These are phyloP conservation scores for Baccha elongata DNA, from an alignment of 2,888 invertebrate species.

Conservation along the genomic window DNA sequence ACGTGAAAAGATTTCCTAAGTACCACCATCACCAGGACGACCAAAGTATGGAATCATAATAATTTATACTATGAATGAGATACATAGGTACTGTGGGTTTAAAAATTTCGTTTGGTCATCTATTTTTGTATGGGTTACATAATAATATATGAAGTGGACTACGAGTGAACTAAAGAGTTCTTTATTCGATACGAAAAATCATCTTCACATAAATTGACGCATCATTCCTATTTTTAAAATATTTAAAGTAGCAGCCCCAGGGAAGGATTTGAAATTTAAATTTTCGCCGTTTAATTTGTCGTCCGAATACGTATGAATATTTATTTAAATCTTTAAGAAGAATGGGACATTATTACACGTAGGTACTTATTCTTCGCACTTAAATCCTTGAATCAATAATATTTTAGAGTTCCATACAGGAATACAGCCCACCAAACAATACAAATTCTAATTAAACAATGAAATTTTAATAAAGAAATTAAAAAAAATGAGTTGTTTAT, in stretches of 20 bases:
- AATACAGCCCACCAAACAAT: too few species aligned
- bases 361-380: too few species aligned
- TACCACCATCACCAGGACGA: conserved; percentile 18
- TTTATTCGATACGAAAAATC: conserved; percentile 38
- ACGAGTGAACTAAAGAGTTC: not conserved
- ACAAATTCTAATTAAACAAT: too few species aligned
- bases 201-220: conserved; percentile 62
- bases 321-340: too few species aligned
- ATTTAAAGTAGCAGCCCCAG: conserved; percentile 38
- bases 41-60: conserved; percentile 42
- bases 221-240: conserved; percentile 29
- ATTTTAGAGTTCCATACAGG: too few species aligned
- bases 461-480: too few species aligned
- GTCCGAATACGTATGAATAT: too few species aligned
- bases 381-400: too few species aligned
- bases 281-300: not conserved
- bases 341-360: too few species aligned
- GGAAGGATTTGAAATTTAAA: conserved; percentile 7
- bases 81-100: conserved; percentile 48
- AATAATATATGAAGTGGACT: not conserved
- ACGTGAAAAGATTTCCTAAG: conserved; percentile 68
- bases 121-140: not conserved
- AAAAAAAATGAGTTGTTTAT: too few species aligned
- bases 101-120: conserved; percentile 63
- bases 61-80: conserved; percentile 62